Conservation (phyloP, 2,888 invertebrate genomes). For the Hirtodrosophila duncani region DNA sequence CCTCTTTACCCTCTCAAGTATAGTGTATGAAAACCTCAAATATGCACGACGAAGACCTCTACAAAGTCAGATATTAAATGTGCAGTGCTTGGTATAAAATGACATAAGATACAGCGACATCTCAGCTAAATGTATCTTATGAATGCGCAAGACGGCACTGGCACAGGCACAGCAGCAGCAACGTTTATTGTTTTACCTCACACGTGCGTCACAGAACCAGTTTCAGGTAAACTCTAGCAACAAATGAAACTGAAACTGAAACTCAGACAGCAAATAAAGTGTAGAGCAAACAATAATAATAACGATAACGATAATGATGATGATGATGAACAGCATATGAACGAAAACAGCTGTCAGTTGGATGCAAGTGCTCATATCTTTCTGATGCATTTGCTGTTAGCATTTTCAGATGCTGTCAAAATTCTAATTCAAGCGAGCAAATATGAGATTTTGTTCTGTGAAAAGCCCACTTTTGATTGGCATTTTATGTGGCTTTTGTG, state of each 20-base stretch:
- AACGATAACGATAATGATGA: too few species aligned
- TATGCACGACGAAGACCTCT: conserved; percentile 66
- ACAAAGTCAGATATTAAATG: conserved; percentile 51
- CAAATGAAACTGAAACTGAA: conserved; percentile 1
- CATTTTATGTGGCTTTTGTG: too few species aligned
- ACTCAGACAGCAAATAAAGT: conserved; percentile 27
- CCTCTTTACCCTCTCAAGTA: conserved; percentile 19
- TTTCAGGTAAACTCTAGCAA: conserved; percentile 25
- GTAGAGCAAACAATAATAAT: conserved; percentile 12
- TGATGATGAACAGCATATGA: too few species aligned
- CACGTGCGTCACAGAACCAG: conserved; percentile 67
- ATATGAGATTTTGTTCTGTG: too few species aligned
- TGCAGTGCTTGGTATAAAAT: conserved; percentile 58
- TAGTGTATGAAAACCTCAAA: conserved; percentile 40
- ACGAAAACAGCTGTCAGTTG: too few species aligned
- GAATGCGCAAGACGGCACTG: conserved; percentile 21
- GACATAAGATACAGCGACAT: conserved; percentile 65
- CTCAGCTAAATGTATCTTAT: conserved; percentile 47
- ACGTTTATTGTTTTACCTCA: conserved; percentile 47
- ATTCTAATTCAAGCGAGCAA: too few species aligned
- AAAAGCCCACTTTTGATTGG: too few species aligned
- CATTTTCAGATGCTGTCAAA: too few species aligned
- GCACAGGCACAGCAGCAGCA: conserved; percentile 15
- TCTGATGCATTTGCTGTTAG: too few species aligned
- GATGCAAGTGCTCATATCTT: too few species aligned